A percentile compares a stretch with the other conserved stretches of the same genome.
Evolutionary conservation across 2,113 vertebrate species (phyloP).

Genomic region (Australoheros scitulus): DNA sequence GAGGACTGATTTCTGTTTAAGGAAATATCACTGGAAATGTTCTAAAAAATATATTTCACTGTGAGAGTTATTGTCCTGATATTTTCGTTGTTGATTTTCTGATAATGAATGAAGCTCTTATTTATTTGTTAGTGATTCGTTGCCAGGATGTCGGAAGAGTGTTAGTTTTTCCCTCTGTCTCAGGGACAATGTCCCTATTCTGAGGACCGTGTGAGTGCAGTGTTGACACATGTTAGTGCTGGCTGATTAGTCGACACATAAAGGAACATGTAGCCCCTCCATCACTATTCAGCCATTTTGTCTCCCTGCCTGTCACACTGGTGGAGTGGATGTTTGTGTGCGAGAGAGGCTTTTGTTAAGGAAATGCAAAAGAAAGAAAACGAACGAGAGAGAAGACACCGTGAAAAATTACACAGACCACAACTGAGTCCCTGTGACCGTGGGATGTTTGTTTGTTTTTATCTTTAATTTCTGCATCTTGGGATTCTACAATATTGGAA

Average conservation of each 20-base stretch:
- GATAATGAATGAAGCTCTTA: slow-evolving; percentile 7
- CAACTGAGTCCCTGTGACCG: slow-evolving; percentile 42
- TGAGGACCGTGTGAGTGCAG: slow-evolving; percentile 54
- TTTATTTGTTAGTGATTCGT: slow-evolving; percentile 46
- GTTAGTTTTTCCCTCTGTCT: slow-evolving; percentile 69
- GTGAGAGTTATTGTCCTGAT: background rate
- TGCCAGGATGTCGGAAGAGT: slow-evolving; percentile 46
- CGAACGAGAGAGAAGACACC: slow-evolving; percentile 65
- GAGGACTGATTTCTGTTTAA: background rate
- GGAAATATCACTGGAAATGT: background rate
- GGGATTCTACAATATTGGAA: background rate
- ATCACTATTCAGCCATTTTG: slow-evolving; percentile 81
- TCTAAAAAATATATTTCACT: background rate
- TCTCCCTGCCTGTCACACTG: slow-evolving; percentile 69
- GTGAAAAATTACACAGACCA: slow-evolving; percentile 67
- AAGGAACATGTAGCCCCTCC: slow-evolving; percentile 69
- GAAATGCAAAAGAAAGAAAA: slow-evolving; percentile 63
- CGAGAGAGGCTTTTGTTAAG: slow-evolving; percentile 75
- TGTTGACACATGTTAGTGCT: slow-evolving; percentile 79
- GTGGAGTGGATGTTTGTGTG: slow-evolving; percentile 57
- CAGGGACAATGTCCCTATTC: slow-evolving; percentile 62
- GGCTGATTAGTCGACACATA: slow-evolving; percentile 74
- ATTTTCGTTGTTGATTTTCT: slow-evolving; percentile 5
- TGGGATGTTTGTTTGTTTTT: background rate
- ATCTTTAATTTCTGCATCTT: slow-evolving; percentile 12